Conservation (phyloP, 2,888 invertebrate genomes). For the Stictocephala bisonia region DNA sequence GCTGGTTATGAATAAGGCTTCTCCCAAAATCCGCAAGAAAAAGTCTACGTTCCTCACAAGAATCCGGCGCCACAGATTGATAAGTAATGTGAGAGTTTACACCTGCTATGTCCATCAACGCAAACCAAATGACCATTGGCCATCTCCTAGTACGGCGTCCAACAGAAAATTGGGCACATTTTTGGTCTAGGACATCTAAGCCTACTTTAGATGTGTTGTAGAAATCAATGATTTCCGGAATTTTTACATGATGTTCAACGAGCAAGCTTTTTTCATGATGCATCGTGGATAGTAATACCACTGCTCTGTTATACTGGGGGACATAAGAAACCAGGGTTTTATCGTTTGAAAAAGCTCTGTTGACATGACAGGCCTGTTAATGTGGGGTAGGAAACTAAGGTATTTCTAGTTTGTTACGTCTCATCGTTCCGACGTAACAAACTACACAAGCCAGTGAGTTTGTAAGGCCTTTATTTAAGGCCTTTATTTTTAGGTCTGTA, state of each 20-base stretch:
- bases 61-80: background rate
- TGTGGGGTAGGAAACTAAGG: too few species aligned
- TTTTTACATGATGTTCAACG: background rate
- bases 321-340: constrained; percentile 31
- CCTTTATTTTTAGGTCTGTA: too few species aligned
- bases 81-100: constrained; percentile 8
- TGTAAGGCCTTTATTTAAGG: too few species aligned
- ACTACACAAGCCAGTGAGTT: too few species aligned
- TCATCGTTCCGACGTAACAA: constrained; percentile 30
- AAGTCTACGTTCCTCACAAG: background rate
- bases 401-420: constrained; percentile 20
- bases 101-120: constrained; percentile 16
- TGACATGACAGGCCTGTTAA: too few species aligned
- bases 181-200: constrained; percentile 20
- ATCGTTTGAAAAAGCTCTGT: constrained; percentile 24
- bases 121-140: constrained; percentile 12
- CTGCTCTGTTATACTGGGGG: constrained; percentile 1
- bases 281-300: constrained; percentile 2
- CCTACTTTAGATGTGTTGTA: constrained; percentile 25
- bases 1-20: background rate
- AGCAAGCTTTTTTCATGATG: constrained; percentile 3
- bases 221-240: constrained; percentile 36
- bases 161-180: constrained; percentile 8
- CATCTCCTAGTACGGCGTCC: background rate
- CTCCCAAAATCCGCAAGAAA: background rate